Evolutionary conservation across 2,888 invertebrate genomes (phyloP).

Genomic region (Lithophane leautieri): DNA sequence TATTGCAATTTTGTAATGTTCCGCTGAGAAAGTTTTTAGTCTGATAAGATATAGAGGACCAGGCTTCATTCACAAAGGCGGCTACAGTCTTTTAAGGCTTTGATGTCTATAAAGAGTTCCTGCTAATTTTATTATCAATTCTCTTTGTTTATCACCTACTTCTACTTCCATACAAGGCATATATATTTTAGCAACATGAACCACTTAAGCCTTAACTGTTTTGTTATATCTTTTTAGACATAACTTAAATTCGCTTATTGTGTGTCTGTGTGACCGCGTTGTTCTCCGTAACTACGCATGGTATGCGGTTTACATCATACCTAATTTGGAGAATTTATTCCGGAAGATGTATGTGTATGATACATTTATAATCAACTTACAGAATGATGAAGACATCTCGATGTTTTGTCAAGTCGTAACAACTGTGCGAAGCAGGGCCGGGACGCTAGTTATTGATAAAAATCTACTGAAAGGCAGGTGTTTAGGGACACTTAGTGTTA

Average conservation of each 20-base stretch:
- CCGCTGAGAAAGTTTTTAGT: conserved; percentile 24
- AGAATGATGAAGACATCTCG: neutral
- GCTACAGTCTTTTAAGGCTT: neutral
- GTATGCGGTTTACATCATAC: neutral
- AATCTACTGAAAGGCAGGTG: neutral
- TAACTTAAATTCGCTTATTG: no score
- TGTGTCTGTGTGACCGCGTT: neutral
- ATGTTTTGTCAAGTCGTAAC: neutral
- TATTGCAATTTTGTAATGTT: conserved; percentile 53
- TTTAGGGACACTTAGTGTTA: neutral
- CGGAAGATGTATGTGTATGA: neutral
- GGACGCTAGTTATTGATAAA: neutral
- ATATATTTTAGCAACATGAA: conserved; percentile 5
- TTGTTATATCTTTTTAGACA: neutral
- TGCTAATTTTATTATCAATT: neutral
- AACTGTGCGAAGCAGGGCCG: neutral
- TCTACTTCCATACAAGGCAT: neutral
- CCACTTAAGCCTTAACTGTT: neutral
- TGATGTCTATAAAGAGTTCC: neutral
- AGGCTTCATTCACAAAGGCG: neutral
- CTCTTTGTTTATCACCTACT: neutral
- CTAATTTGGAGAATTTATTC: neutral
- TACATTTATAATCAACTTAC: neutral
- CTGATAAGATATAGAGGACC: neutral
- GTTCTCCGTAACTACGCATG: neutral